Conservation (phyloP, 2,113 vertebrate genomes). For the Mustela nigripes region DNA sequence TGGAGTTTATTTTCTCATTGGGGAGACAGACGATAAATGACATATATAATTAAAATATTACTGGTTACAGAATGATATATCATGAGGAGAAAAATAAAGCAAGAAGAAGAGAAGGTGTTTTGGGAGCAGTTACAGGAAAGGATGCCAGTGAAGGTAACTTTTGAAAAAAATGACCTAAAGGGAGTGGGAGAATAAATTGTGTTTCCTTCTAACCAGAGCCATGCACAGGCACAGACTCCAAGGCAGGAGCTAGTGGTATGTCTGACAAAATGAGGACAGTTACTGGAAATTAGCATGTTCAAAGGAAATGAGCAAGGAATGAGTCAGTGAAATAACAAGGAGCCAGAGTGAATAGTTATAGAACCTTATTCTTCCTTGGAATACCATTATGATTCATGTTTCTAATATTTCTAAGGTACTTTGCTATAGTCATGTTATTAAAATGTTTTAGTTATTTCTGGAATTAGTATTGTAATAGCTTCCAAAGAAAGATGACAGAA, state of each 20-base stretch:
- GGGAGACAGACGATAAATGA: background rate
- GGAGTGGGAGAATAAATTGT: accelerated
- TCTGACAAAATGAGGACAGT: background rate
- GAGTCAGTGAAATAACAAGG: background rate
- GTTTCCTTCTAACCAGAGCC: background rate
- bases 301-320: background rate
- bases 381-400: background rate
- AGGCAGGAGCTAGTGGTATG: accelerated
- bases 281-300: background rate
- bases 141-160: background rate
- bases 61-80: background rate
- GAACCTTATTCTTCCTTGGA: background rate
- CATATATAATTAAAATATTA: background rate
- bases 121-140: background rate
- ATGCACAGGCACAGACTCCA: accelerated
- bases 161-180: background rate
- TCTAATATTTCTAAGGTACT: background rate
- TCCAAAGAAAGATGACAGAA: background rate
- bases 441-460: background rate
- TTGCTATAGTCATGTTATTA: background rate
- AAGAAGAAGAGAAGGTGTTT: background rate
- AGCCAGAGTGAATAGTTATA: background rate
- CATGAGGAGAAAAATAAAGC: background rate
- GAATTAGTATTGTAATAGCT: background rate
- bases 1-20: background rate